These are phyloP conservation scores for Sclerurus mexicanus DNA, from an alignment of 2,113 vertebrate genomes.

Conservation along the genomic window DNA sequence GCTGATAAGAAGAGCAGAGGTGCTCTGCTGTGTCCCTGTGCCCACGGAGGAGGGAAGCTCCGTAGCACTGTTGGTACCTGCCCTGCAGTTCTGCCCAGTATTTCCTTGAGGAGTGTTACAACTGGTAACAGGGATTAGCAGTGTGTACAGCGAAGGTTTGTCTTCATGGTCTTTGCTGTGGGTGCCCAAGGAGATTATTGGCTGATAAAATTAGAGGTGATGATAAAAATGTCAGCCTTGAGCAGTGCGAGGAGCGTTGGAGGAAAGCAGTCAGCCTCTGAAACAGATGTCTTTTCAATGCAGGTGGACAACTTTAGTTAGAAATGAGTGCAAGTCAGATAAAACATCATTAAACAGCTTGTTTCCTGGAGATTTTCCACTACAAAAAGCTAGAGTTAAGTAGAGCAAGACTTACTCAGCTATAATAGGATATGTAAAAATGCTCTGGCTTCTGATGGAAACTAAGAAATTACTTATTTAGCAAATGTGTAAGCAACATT, in stretches of 20 bases:
- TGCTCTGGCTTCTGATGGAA: constrained; percentile 47
- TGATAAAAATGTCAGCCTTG: constrained; percentile 17
- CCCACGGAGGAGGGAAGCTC: neutral
- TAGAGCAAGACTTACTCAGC: constrained; percentile 42
- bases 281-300: constrained; percentile 31
- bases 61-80: neutral
- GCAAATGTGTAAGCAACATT: constrained; percentile 38
- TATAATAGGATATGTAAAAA: constrained; percentile 59
- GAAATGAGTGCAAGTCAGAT: constrained; percentile 29
- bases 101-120: neutral
- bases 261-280: neutral
- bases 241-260: neutral
- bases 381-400: constrained; percentile 36
- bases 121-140: neutral
- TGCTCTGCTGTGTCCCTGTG: neutral
- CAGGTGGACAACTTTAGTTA: constrained; percentile 49
- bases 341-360: constrained; percentile 38
- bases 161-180: neutral
- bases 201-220: constrained; percentile 13
- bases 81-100: neutral
- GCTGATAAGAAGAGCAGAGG: neutral
- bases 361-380: constrained; percentile 65
- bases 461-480: constrained; percentile 48
- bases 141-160: neutral
- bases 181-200: neutral